Evolutionary conservation across 2,797 vertebrate species (phyloP).

Genomic region (Bryconaethiops microstoma): DNA sequence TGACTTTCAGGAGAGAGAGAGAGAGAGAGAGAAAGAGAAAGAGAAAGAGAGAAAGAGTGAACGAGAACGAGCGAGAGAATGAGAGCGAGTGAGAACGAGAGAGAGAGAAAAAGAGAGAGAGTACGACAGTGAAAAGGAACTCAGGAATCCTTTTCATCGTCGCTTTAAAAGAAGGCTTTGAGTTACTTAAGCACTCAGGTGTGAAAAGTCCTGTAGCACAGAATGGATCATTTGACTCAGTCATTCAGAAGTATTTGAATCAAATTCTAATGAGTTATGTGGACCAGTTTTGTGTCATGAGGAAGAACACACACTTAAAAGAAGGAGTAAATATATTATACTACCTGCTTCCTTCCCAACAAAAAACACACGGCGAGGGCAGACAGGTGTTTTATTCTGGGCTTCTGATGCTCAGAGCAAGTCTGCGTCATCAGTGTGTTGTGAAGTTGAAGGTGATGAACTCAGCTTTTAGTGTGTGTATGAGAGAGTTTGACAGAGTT

Average conservation of each 20-base stretch:
- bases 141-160: background rate
- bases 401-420: background rate
- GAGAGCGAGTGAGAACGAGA: too few species aligned
- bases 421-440: background rate
- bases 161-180: background rate
- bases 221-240: background rate
- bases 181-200: background rate
- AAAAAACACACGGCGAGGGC: background rate
- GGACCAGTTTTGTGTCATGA: background rate
- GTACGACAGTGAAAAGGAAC: too few species aligned
- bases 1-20: too few species aligned
- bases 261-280: background rate
- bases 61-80: too few species aligned
- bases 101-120: too few species aligned
- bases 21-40: too few species aligned
- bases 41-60: too few species aligned
- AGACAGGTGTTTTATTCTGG: background rate
- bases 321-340: background rate
- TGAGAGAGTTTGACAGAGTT: background rate
- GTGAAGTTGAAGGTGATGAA: constrained; percentile 4
- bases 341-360: too few species aligned
- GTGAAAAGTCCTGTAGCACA: background rate
- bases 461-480: background rate
- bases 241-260: background rate
- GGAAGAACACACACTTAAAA: background rate